A percentile compares a stretch with the other conserved stretches of the same genome.
These are phyloP conservation scores for Drosophila persimilis DNA, from an alignment of 1,140 invertebrate species.

Conservation along the genomic window DNA sequence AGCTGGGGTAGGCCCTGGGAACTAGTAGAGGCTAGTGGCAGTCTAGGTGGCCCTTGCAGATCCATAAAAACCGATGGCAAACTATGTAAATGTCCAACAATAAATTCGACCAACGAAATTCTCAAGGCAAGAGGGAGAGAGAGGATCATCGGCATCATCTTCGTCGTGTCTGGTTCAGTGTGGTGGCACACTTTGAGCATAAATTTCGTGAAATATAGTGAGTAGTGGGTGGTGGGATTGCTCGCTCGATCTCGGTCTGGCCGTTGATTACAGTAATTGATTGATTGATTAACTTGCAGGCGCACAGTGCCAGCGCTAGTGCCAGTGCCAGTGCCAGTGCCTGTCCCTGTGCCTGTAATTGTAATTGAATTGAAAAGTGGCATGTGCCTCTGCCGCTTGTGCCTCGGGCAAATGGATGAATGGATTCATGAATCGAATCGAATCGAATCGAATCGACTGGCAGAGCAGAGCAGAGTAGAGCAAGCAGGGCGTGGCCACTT, in stretches of 20 bases:
- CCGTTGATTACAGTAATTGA: conserved; percentile 68
- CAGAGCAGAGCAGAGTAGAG: too few relatives aligned
- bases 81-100: conserved; percentile 66
- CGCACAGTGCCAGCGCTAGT: background rate
- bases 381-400: conserved; percentile 39
- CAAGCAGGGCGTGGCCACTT: conserved; percentile 47
- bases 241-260: conserved; percentile 18
- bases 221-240: conserved; percentile 24
- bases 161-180: background rate
- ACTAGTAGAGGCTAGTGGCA: background rate
- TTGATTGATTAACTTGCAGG: conserved; percentile 73
- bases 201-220: conserved; percentile 33
- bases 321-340: too few relatives aligned
- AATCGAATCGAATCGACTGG: background rate
- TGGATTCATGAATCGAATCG: conserved; percentile 16
- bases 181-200: conserved; percentile 63
- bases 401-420: too few relatives aligned
- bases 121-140: conserved; percentile 17
- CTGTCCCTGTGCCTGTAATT: conserved; percentile 22
- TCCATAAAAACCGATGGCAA: conserved; percentile 46
- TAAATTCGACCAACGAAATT: conserved; percentile 49
- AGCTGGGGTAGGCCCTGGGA: conserved; percentile 10
- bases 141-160: too few relatives aligned
- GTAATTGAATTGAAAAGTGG: conserved; percentile 55
- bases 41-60: conserved; percentile 25